Evolutionary conservation across 2,888 invertebrate genomes (phyloP).

Genomic region (Platycnemis pennipes): DNA sequence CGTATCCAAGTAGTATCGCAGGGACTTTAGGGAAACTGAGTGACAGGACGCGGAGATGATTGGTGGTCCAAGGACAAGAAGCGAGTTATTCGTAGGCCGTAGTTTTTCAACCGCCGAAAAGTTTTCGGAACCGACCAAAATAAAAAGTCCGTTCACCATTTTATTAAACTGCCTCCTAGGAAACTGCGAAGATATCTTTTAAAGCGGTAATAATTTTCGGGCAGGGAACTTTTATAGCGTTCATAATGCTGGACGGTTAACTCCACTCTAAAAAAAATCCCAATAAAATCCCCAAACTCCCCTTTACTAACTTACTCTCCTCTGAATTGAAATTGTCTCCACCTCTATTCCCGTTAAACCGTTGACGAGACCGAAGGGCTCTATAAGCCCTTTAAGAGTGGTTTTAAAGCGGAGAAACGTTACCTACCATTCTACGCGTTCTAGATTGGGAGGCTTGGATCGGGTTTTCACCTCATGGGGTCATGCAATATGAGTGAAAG

Average conservation of each 20-base stretch:
- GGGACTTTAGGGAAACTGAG: neutral
- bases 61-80: neutral
- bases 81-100: neutral
- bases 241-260: neutral
- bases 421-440: neutral
- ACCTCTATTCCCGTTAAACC: neutral
- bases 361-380: neutral
- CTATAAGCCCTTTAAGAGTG: neutral
- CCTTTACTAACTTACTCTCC: neutral
- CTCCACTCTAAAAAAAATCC: neutral
- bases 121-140: neutral
- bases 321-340: constrained; percentile 16
- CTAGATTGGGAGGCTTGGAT: neutral
- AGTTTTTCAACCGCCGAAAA: neutral
- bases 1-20: neutral
- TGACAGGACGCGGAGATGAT: neutral
- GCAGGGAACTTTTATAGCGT: neutral
- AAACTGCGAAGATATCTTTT: constrained; percentile 16
- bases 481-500: neutral
- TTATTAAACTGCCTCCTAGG: neutral
- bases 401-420: neutral
- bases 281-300: neutral
- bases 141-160: neutral
- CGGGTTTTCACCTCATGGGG: neutral
- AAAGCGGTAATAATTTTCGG: neutral